A percentile compares a stretch with the other conserved stretches of the same genome.
These are phyloP conservation scores for Caradrina kadenii DNA, from an alignment of 2,888 invertebrate species.

Conservation along the genomic window DNA sequence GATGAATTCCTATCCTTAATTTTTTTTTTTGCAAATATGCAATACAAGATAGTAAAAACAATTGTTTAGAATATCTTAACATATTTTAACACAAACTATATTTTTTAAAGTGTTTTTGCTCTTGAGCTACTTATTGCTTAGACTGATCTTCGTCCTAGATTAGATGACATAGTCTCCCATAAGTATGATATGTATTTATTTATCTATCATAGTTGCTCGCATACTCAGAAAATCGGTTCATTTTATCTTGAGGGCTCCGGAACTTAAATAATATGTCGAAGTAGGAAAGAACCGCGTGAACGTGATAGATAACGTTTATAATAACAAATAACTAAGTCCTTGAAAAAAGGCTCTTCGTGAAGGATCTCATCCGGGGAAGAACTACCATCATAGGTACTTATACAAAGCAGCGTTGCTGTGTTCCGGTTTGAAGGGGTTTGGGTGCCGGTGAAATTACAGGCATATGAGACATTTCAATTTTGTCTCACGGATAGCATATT, in stretches of 20 bases:
- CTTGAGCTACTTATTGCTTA: not conserved
- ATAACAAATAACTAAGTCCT: not conserved
- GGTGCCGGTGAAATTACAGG: too few relatives aligned
- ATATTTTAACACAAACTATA: too few relatives aligned
- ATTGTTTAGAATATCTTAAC: too few relatives aligned
- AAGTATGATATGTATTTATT: conserved; percentile 29
- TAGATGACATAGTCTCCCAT: conserved; percentile 13
- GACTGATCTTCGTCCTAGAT: conserved; percentile 23
- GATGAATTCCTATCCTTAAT: too few relatives aligned
- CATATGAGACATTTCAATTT: too few relatives aligned
- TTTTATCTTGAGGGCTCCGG: conserved; percentile 37
- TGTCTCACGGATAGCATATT: too few relatives aligned
- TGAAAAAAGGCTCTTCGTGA: conserved; percentile 3
- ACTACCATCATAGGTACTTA: too few relatives aligned
- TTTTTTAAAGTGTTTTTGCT: too few relatives aligned
- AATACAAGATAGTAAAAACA: not conserved
- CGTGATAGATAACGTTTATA: conserved; percentile 8
- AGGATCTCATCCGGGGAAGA: too few relatives aligned
- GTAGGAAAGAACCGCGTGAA: conserved; percentile 24
- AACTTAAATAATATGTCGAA: conserved; percentile 25
- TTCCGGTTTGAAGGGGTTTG: too few relatives aligned
- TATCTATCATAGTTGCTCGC: conserved; percentile 29
- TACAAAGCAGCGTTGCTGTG: too few relatives aligned
- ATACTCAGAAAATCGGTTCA: conserved; percentile 20
- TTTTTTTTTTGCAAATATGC: too few relatives aligned